phyloP scores from a whole-genome alignment of 2,888 invertebrate species.

The Machimus atricapillus region DNA sequence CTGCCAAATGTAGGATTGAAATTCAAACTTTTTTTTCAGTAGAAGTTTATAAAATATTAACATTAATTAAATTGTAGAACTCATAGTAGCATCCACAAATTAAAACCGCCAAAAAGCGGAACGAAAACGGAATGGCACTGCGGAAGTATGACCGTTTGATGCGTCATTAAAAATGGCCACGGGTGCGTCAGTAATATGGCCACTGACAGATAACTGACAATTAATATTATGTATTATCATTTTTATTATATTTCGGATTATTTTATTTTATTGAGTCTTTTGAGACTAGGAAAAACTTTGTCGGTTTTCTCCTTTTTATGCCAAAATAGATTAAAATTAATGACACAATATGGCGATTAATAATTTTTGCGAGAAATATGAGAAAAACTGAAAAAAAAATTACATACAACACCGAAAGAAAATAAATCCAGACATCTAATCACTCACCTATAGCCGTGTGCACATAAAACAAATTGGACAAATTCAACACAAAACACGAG shows the following conservation, averaged over 20 bases:
- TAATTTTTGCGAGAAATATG: background rate
- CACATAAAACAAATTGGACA: slow-evolving; percentile 26
- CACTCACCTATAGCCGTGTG: slow-evolving; percentile 37
- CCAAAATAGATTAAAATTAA: background rate
- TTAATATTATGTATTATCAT: background rate
- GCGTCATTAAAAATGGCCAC: background rate
- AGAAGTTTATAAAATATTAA: too few relatives aligned
- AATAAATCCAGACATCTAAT: background rate
- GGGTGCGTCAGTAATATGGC: background rate
- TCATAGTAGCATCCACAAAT: background rate
- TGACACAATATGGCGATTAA: background rate
- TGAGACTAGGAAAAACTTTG: background rate
- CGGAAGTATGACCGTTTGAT: background rate
- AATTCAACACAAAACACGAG: slow-evolving; percentile 29
- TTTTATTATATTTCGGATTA: too few relatives aligned
- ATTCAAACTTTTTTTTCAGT: too few relatives aligned
- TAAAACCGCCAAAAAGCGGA: background rate
- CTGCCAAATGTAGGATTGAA: too few relatives aligned
- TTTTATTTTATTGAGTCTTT: background rate
- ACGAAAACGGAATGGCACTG: background rate
- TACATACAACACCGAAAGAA: background rate
- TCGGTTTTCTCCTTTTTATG: background rate
- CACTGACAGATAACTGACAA: background rate
- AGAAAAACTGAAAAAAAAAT: background rate
- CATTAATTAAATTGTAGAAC: too few relatives aligned